Conservation (phyloP, 37 sponge, comb jelly and placozoan genomes). For the Amphimedon queenslandica region DNA sequence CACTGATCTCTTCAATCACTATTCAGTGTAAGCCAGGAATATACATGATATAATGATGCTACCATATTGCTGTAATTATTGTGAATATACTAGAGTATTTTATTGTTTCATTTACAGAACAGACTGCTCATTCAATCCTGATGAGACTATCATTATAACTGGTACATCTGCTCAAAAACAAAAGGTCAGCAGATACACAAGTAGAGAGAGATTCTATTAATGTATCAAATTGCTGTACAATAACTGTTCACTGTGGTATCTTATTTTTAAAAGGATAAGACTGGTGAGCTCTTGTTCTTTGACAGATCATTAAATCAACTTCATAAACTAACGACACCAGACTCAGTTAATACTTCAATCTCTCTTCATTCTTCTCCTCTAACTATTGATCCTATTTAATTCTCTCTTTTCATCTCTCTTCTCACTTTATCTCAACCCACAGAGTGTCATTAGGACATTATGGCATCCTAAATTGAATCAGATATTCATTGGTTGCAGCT, state of each 20-base stretch:
- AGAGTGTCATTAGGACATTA: conserved; percentile 74
- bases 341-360: conserved; percentile 48
- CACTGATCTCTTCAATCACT: conserved; percentile 55
- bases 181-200: too few species aligned
- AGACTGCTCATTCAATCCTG: conserved; percentile 90
- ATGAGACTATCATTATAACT: conserved; percentile 69
- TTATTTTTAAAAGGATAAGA: conserved; percentile 31
- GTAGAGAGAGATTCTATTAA: too few species aligned
- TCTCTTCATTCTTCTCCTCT: background rate
- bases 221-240: too few species aligned
- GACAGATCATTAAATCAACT: conserved; percentile 57
- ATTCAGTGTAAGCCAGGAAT: conserved; percentile 40
- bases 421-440: too few species aligned
- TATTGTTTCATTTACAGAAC: too few species aligned
- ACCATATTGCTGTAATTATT: too few species aligned
- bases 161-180: background rate
- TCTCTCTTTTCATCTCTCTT: too few species aligned
- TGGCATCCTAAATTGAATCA: conserved; percentile 98
- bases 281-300: conserved; percentile 68
- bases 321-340: conserved; percentile 42
- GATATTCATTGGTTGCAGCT: conserved; percentile 74
- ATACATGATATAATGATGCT: too few species aligned
- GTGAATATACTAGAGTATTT: too few species aligned
- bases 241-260: too few species aligned
- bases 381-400: too few species aligned